phyloP scores from a whole-genome alignment of 1,140 invertebrate species.

The Pachypsylla venusta region DNA sequence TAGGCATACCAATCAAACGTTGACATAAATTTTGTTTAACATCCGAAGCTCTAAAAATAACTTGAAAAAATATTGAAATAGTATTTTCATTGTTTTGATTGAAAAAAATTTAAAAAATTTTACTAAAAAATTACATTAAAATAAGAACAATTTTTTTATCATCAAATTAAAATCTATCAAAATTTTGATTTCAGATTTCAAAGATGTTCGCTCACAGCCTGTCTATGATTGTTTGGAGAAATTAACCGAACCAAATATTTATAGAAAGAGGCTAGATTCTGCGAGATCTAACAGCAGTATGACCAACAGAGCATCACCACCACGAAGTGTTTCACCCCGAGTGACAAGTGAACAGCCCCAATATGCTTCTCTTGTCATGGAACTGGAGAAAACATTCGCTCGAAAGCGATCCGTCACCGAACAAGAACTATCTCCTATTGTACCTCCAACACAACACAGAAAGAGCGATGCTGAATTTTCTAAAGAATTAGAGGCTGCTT shows the following conservation, averaged over 20 bases:
- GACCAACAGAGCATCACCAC: constrained; percentile 19
- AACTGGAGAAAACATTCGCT: constrained; percentile 27
- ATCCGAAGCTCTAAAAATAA: no score
- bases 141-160: no score
- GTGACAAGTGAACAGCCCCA: constrained; percentile 29
- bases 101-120: no score
- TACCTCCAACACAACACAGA: not conserved
- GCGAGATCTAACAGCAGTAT: constrained; percentile 21
- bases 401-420: not conserved
- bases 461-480: constrained; percentile 18
- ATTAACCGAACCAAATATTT: constrained; percentile 30
- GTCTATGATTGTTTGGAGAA: constrained; percentile 35
- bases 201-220: constrained; percentile 20
- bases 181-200: not conserved
- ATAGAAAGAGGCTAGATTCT: constrained; percentile 30
- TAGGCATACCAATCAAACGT: no score
- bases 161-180: no score
- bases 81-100: no score
- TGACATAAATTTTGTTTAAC: no score
- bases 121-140: no score
- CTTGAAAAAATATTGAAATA: no score
- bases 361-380: constrained; percentile 34
- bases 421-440: not conserved
- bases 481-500: constrained; percentile 33
- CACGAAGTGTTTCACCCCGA: constrained; percentile 26